Evolutionary conservation across 2,888 invertebrate genomes (phyloP).

Genomic region (Drosophila acutilabella): DNA sequence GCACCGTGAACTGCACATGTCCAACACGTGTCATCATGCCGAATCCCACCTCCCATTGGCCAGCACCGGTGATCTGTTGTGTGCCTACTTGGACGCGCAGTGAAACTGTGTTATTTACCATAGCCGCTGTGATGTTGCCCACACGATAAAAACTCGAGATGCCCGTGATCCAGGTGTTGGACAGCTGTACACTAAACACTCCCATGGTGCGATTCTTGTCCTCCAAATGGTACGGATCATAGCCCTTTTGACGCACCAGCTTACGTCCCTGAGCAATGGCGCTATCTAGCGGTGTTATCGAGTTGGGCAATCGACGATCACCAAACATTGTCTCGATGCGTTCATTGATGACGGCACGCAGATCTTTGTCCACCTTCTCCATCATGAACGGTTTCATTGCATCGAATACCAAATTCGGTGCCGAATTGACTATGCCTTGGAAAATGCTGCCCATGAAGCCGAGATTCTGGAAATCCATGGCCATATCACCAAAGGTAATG

Average conservation of each 20-base stretch:
- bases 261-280: slow-evolving; percentile 91
- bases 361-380: slow-evolving; percentile 90
- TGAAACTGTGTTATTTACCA: slow-evolving; percentile 89
- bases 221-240: slow-evolving; percentile 91
- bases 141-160: slow-evolving; percentile 93
- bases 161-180: slow-evolving; percentile 92
- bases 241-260: slow-evolving; percentile 87
- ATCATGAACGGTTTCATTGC: slow-evolving; percentile 94
- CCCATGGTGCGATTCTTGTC: slow-evolving; percentile 91
- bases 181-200: slow-evolving; percentile 89
- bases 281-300: slow-evolving; percentile 94
- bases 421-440: slow-evolving; percentile 92
- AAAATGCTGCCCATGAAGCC: slow-evolving; percentile 89
- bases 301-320: slow-evolving; percentile 91
- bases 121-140: slow-evolving; percentile 90
- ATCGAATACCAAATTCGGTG: slow-evolving; percentile 93
- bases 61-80: slow-evolving; percentile 90
- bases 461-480: slow-evolving; percentile 93
- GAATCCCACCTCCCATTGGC: slow-evolving; percentile 91
- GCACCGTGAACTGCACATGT: slow-evolving; percentile 91
- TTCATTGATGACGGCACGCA: slow-evolving; percentile 90
- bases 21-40: slow-evolving; percentile 90
- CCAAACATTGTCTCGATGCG: slow-evolving; percentile 89
- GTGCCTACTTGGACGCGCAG: slow-evolving; percentile 90
- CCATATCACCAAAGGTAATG: slow-evolving; percentile 90